These are phyloP conservation scores for Lophius piscatorius DNA, from an alignment of 2,113 vertebrate genomes.

Conservation along the genomic window DNA sequence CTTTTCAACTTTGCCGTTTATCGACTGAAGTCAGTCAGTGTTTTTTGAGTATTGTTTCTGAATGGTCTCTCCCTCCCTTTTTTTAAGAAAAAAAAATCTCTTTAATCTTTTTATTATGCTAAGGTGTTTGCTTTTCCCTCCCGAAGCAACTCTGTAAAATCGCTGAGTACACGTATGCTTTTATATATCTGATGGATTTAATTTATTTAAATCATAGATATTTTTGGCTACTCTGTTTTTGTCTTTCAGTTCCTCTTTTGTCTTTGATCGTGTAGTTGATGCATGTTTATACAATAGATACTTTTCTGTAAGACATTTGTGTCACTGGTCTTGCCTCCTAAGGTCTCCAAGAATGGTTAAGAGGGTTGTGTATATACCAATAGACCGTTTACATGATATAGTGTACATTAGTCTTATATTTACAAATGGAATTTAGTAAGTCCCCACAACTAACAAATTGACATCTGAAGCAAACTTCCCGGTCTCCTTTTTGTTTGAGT, in stretches of 20 bases:
- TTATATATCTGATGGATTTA: constrained; percentile 73
- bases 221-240: constrained; percentile 57
- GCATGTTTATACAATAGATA: constrained; percentile 62
- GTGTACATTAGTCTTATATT: constrained; percentile 33
- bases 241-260: constrained; percentile 55
- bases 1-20: constrained; percentile 60
- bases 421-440: constrained; percentile 25
- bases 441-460: neutral
- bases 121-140: constrained; percentile 31
- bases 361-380: constrained; percentile 12
- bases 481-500: constrained; percentile 5
- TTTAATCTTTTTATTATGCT: constrained; percentile 54
- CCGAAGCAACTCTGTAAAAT: constrained; percentile 57
- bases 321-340: constrained; percentile 33
- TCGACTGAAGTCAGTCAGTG: constrained; percentile 50
- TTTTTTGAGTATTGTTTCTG: constrained; percentile 49
- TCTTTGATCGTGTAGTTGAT: constrained; percentile 64
- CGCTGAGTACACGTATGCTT: constrained; percentile 48
- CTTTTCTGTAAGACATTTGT: constrained; percentile 50
- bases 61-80: constrained; percentile 28
- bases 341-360: constrained; percentile 11
- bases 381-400: constrained; percentile 30
- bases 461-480: constrained; percentile 11
- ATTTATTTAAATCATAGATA: constrained; percentile 77
- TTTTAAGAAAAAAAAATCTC: too few relatives aligned